phyloP scores from a whole-genome alignment of 2,113 vertebrate genomes.

The Pterophyllum scalare region DNA sequence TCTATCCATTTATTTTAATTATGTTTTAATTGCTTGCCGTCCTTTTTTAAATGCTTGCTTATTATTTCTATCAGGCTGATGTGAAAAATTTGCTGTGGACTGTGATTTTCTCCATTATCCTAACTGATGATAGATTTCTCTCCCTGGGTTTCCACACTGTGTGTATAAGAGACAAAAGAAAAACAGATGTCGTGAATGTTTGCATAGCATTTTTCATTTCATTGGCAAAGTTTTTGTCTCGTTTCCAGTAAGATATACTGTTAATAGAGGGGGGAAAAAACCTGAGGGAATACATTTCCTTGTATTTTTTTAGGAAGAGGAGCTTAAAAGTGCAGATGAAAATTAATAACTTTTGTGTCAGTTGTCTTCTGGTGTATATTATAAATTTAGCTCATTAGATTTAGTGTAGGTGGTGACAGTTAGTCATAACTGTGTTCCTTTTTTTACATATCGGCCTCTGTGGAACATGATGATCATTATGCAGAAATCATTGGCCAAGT shows the following conservation, averaged over 20 bases:
- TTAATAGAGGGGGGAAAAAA: constrained; percentile 52
- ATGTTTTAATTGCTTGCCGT: constrained; percentile 73
- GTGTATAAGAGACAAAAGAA: constrained; percentile 67
- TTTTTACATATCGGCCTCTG: constrained; percentile 24
- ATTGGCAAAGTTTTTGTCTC: constrained; percentile 15
- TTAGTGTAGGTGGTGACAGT: constrained; percentile 62
- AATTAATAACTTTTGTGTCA: constrained; percentile 52
- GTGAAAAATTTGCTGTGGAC: constrained; percentile 71
- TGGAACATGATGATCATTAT: constrained; percentile 59
- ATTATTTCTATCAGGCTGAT: constrained; percentile 76
- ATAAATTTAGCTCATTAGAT: constrained; percentile 55
- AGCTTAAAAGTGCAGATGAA: constrained; percentile 25
- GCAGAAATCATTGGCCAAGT: constrained; percentile 47
- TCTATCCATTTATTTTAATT: constrained; percentile 77
- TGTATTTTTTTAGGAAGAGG: constrained; percentile 32
- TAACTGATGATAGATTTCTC: constrained; percentile 73
- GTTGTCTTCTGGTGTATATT: constrained; percentile 44
- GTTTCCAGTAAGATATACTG: constrained; percentile 57
- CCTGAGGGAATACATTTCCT: constrained; percentile 5
- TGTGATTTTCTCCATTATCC: constrained; percentile 76
- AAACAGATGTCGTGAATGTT: constrained; percentile 80
- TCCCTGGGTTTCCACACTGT: constrained; percentile 64
- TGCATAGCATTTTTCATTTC: constrained; percentile 70
- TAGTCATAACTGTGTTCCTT: constrained; percentile 50
- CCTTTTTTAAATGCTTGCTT: constrained; percentile 75